These are phyloP conservation scores for Oscheius sp. DNA, from an alignment of 2,888 invertebrate species.

Conservation along the genomic window DNA sequence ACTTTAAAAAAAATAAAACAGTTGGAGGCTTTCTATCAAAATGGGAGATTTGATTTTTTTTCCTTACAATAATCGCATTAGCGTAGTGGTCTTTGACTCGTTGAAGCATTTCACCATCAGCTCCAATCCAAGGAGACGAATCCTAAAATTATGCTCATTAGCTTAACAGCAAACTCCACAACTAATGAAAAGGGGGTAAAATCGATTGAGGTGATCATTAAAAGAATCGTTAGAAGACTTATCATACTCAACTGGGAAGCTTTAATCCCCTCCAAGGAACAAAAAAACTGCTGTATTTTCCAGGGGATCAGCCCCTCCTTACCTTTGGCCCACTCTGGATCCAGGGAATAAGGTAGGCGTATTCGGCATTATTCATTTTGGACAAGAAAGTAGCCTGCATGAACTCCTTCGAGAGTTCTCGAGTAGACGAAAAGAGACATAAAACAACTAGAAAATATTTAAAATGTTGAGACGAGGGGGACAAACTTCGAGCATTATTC, in stretches of 20 bases:
- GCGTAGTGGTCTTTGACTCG: slow-evolving; percentile 65
- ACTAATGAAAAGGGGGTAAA: too few relatives aligned
- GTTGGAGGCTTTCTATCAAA: too few relatives aligned
- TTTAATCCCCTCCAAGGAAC: too few relatives aligned
- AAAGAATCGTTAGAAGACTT: too few relatives aligned
- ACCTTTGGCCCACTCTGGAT: slow-evolving; percentile 54
- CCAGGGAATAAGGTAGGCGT: slow-evolving; percentile 66
- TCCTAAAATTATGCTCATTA: slow-evolving; percentile 45
- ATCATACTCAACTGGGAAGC: too few relatives aligned
- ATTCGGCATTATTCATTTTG: slow-evolving; percentile 61
- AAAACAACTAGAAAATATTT: slow-evolving; percentile 56
- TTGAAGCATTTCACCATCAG: slow-evolving; percentile 62
- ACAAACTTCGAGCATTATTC: slow-evolving; percentile 60
- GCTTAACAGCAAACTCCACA: too few relatives aligned
- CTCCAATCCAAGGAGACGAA: slow-evolving; percentile 65
- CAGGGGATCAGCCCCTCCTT: too few relatives aligned
- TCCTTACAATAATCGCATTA: slow-evolving; percentile 63
- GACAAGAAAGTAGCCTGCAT: slow-evolving; percentile 61
- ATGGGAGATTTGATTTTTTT: too few relatives aligned
- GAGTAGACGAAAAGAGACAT: slow-evolving; percentile 67
- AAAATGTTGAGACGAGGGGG: background rate
- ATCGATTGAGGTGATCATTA: too few relatives aligned
- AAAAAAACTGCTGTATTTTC: too few relatives aligned
- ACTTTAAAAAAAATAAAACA: too few relatives aligned
- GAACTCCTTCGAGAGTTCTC: slow-evolving; percentile 66